phyloP scores from a whole-genome alignment of 2,888 invertebrate species.

The Imbricaverruca yamaguchii region DNA sequence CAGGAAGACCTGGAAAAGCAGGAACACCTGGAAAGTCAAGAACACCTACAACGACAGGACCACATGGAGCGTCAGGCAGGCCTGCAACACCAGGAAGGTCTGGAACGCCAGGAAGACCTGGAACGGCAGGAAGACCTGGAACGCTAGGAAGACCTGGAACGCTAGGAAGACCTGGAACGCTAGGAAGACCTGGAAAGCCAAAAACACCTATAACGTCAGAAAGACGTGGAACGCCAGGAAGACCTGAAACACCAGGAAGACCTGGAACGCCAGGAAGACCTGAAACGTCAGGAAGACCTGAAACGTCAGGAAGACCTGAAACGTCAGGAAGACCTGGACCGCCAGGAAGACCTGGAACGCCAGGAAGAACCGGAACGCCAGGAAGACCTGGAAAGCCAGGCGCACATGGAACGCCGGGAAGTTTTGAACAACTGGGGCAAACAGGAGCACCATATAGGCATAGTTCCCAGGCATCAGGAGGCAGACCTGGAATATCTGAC shows the following conservation, averaged over 20 bases:
- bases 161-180: too few species aligned
- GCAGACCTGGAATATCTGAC: conserved; percentile 25
- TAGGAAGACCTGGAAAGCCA: too few species aligned
- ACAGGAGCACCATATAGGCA: neutral
- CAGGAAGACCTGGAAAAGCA: neutral
- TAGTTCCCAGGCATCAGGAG: neutral
- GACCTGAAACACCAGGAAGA: too few species aligned
- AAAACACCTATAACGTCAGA: too few species aligned
- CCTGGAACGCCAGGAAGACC: neutral
- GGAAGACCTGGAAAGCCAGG: neutral
- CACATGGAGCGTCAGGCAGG: neutral
- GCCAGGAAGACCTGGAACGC: too few species aligned
- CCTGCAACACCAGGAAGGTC: neutral
- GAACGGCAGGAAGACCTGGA: too few species aligned
- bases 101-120: neutral
- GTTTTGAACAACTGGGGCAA: conserved; percentile 24
- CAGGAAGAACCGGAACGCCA: neutral
- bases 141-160: too few species aligned
- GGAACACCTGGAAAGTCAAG: conserved; percentile 17
- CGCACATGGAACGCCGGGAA: neutral
- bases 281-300: neutral
- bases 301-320: too few species aligned
- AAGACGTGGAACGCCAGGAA: too few species aligned
- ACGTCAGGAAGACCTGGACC: too few species aligned
- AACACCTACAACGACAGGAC: conserved; percentile 19